Evolutionary conservation across 1,140 invertebrate genomes (phyloP), one percentile per base, ranked within the genome.

Genomic region (Metaphire vulgaris): DNA sequence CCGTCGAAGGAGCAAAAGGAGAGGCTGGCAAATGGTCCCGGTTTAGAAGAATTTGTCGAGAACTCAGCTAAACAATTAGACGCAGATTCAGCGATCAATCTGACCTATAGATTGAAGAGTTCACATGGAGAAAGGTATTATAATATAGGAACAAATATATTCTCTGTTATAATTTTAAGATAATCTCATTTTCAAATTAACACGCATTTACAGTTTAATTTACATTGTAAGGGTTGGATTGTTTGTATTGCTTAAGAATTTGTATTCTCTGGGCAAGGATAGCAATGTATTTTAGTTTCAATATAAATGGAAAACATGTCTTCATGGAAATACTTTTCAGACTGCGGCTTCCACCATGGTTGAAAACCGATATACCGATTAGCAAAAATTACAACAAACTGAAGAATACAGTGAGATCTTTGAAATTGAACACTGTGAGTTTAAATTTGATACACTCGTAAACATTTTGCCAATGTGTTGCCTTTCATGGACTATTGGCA

Each of bases 361-460:
- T 99, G 34, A 99, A 99, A 85, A 95, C 92, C 66, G 90, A 94
- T 82, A 98, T 99, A 84, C 96, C 97, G 15, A 91, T 92, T 80
- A 96, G 92, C 83, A 87, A 91, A 81, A 95, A 94, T 87, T 96
- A 91, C 83, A 90, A 88, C 79, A 90, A 90, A 82, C 86, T 99
- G 21, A 99, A 98, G 83, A 89, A 92, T 71, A 92, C 95, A 82
- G 86, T 99, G 15, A 87, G 94, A 74, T 89, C 91, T 21, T 88
- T 99, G 16, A 98, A 97, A 81, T 88, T 99, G 14, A 92, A 95
- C 81, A 99, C 98, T 1, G 97, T 88, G 79, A 81, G 84, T 80
- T 29, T 65, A 67, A 16, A 15, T 56, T 26, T 15, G 56, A 0
- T 29, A 33, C 16, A 66, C 21, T 64, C 31, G 14, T 56, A 21